These are phyloP conservation scores for Dicentrarchus labrax DNA, from an alignment of 2,113 vertebrate genomes.

Conservation along the genomic window DNA sequence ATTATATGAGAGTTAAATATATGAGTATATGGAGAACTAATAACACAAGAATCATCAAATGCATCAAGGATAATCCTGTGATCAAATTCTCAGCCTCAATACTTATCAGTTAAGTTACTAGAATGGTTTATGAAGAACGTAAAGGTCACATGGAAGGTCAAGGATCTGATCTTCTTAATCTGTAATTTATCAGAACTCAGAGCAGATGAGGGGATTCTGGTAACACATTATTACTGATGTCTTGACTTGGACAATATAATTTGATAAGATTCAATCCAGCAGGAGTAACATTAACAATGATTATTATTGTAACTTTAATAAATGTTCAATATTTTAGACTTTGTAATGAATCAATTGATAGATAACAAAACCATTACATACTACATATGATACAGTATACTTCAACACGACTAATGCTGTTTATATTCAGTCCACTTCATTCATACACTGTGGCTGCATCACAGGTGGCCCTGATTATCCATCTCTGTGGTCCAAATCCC, in stretches of 20 bases:
- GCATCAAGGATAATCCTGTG: slow-evolving; percentile 18
- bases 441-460: neutral
- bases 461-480: slow-evolving; percentile 32
- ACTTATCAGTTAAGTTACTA: neutral
- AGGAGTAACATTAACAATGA: neutral
- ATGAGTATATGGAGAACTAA: neutral
- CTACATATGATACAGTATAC: neutral
- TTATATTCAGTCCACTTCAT: neutral
- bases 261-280: neutral
- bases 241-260: neutral
- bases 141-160: slow-evolving; percentile 13
- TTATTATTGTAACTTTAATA: neutral
- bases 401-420: neutral
- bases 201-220: neutral
- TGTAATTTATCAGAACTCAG: neutral
- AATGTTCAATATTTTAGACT: neutral
- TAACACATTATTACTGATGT: slow-evolving; percentile 5
- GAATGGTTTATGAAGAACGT: neutral
- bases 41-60: neutral
- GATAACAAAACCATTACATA: neutral
- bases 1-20: neutral
- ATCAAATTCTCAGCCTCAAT: slow-evolving; percentile 14
- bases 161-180: slow-evolving; percentile 25
- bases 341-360: neutral
- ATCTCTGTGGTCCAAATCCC: slow-evolving; percentile 18